phyloP scores from a whole-genome alignment of 2,888 invertebrate species.

The Dasysyrphus albostriatus region DNA sequence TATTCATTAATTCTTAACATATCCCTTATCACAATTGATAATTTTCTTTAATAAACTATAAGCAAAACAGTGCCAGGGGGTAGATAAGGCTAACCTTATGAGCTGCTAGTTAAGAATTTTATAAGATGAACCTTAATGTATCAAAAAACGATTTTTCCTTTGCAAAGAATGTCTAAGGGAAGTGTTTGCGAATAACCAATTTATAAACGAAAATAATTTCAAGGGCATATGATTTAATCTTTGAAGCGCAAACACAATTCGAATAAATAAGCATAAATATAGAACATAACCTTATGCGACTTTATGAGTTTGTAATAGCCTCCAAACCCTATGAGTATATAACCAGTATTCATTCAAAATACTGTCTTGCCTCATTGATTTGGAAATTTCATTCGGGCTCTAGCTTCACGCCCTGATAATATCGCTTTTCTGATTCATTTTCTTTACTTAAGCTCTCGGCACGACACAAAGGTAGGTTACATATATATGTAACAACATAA shows the following conservation, averaged over 20 bases:
- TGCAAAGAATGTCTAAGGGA: background rate
- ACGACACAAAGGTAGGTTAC: constrained; percentile 1
- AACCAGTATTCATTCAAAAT: constrained; percentile 3
- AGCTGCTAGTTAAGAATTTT: too few species aligned
- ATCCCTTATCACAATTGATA: too few species aligned
- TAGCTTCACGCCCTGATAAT: constrained; percentile 21
- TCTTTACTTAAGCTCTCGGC: constrained; percentile 31
- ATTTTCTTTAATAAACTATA: too few species aligned
- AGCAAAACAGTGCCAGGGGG: too few species aligned
- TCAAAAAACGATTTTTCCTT: background rate
- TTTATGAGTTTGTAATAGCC: constrained; percentile 1
- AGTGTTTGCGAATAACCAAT: background rate
- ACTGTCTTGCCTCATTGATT: constrained; percentile 32
- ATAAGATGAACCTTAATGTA: background rate
- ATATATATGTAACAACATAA: background rate
- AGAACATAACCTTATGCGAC: background rate
- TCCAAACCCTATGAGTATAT: background rate
- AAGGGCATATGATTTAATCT: constrained; percentile 26
- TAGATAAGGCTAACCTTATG: too few species aligned
- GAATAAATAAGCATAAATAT: constrained; percentile 2
- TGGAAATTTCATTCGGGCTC: constrained; percentile 22
- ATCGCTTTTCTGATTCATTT: constrained; percentile 23
- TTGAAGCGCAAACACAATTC: constrained; percentile 17
- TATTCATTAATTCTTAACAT: too few species aligned
- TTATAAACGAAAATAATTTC: constrained; percentile 26